Conservation (phyloP, 2,113 vertebrate species). For the Tenrec ecaudatus region DNA sequence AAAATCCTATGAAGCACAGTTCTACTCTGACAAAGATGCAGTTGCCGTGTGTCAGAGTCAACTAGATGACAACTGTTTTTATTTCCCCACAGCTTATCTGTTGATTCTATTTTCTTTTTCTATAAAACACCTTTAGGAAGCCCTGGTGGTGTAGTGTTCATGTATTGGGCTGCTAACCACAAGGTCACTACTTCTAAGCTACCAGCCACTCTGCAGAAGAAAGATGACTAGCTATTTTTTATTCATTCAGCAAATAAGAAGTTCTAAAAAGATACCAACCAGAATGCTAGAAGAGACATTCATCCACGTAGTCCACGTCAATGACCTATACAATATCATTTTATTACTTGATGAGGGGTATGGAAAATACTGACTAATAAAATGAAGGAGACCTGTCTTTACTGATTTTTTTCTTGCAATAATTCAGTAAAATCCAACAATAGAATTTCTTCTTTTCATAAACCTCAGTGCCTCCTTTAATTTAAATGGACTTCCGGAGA, state of each 20-base stretch:
- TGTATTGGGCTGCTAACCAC: too few species aligned
- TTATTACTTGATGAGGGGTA: not conserved
- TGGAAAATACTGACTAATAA: too few species aligned
- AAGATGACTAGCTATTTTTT: not conserved
- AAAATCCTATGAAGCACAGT: not conserved
- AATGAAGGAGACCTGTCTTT: too few species aligned
- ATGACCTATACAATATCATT: not conserved
- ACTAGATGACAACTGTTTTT: not conserved
- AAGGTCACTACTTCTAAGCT: too few species aligned
- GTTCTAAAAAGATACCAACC: not conserved
- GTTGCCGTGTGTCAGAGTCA: not conserved
- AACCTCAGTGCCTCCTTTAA: not conserved
- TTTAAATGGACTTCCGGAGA: constrained; percentile 10
- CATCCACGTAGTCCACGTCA: not conserved
- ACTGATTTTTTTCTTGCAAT: too few species aligned
- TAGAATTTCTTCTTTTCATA: too few species aligned
- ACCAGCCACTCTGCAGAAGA: too few species aligned
- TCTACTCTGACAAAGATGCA: not conserved
- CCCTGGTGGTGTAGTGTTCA: too few species aligned
- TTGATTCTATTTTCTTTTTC: not conserved
- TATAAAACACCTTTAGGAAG: too few species aligned
- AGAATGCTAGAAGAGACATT: not conserved
- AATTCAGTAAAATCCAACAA: too few species aligned
- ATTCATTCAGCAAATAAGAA: not conserved
- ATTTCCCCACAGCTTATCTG: not conserved